These are phyloP conservation scores for Oreonectes daqikongensis DNA, from an alignment of 2,797 vertebrate species.

Conservation along the genomic window DNA sequence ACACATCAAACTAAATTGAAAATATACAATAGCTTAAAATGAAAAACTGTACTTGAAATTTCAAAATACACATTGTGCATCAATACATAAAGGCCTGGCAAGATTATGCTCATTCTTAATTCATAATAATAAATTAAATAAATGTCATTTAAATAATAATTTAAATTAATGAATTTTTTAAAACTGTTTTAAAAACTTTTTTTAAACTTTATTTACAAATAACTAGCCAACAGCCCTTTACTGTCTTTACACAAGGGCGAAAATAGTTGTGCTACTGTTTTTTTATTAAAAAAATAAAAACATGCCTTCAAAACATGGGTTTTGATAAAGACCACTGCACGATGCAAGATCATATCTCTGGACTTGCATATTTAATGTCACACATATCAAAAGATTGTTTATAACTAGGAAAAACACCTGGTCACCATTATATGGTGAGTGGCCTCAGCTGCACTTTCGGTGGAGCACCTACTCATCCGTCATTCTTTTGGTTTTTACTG, in stretches of 20 bases:
- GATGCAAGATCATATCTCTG: not conserved
- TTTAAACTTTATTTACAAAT: constrained; percentile 31
- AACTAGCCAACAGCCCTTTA: not conserved
- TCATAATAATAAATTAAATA: not conserved
- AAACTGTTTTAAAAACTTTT: not conserved
- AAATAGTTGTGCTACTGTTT: not conserved
- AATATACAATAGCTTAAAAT: not conserved
- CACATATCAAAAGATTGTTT: constrained; percentile 1
- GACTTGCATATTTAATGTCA: constrained; percentile 9
- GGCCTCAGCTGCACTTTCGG: not conserved
- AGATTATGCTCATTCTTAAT: not conserved
- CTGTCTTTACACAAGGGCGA: not conserved
- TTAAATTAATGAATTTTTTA: constrained; percentile 9
- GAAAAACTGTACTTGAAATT: not conserved
- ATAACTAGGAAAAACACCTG: not conserved
- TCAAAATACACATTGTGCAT: not conserved
- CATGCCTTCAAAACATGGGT: not conserved
- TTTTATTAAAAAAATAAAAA: no score
- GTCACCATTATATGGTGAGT: not conserved
- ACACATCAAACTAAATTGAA: not conserved
- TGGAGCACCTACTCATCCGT: not conserved
- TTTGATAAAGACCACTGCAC: not conserved
- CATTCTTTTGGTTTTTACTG: not conserved
- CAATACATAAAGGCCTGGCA: not conserved
- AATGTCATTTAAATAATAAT: not conserved